Evolutionary conservation across 2,113 vertebrate genomes (phyloP), one percentile per base, ranked within the genome.

Genomic region (Craseonycteris thonglongyai): DNA sequence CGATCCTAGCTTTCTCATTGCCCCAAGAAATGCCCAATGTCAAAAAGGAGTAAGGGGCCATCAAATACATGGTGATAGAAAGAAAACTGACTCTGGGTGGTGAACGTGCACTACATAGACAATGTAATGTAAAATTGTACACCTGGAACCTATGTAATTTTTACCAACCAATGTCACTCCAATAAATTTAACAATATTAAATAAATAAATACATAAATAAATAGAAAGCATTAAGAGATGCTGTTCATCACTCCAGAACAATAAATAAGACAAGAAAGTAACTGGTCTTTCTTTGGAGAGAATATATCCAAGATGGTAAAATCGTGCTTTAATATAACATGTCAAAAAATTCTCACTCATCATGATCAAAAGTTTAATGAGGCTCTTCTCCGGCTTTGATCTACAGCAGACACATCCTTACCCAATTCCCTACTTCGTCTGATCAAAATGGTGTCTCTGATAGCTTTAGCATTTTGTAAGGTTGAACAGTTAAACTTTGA

Each of bases 391-490:
- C 35, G 28, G 22, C n/a, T 74, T 94, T 82, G 33, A 24, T 51
- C 68, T n/a, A 71, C 5, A 69, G 38, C 42, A 83, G 61, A 59
- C 4, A 85, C 54, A 91, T n/a, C 87, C 92, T 96, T 72, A 96
- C 71, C 94, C 76, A 93, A 1, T 79, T 76, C 83, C 69, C 89
- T 47, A 40, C 90, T 74, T 61, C 51, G 30, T 76, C 33, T 65
- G 76, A 47, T 72, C 81, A 90, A 88, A 90, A 93, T 1, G 33
- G 40, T 19, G 56, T 79, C 40, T 74, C 69, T 18, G 69, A 87
- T 16, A 47, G 42, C 59, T 90, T 95, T 19, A 83, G 38, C 81
- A 94, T 74, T 94, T 94, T 94, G 75, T 49, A 79, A 68, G 92
- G 74, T 21, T 90, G 85, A 92, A 65, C 30, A 61, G 81, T 56